phyloP scores from a whole-genome alignment of 2,888 invertebrate species.

The Phyllotreta striolata region DNA sequence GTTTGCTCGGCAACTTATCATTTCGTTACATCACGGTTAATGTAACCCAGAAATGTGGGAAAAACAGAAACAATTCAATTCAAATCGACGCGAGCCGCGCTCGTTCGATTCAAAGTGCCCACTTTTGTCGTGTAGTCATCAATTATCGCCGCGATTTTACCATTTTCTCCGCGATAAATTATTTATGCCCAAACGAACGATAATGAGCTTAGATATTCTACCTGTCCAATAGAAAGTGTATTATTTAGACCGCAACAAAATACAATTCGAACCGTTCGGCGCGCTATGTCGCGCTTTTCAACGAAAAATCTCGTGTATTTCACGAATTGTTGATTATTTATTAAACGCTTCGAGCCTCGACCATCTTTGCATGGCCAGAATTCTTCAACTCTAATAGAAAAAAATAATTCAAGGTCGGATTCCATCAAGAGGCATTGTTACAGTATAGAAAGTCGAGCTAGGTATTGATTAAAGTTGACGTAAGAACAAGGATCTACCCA shows the following conservation, averaged over 20 bases:
- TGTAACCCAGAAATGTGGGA: slow-evolving; percentile 18
- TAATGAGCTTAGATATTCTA: slow-evolving; percentile 23
- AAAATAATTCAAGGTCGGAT: slow-evolving; percentile 20
- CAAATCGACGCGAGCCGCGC: not conserved
- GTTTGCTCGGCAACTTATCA: not conserved
- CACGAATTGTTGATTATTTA: slow-evolving; percentile 6
- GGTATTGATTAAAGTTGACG: slow-evolving; percentile 8
- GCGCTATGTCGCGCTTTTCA: slow-evolving; percentile 6
- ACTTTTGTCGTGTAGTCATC: slow-evolving; percentile 7
- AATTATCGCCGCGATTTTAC: slow-evolving; percentile 23
- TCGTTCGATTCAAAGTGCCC: not conserved
- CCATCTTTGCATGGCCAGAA: not conserved
- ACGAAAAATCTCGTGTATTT: slow-evolving; percentile 14
- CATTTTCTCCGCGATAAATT: slow-evolving; percentile 23
- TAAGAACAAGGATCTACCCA: slow-evolving; percentile 7
- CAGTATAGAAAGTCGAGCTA: slow-evolving; percentile 27
- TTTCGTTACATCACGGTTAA: not conserved
- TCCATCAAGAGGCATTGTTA: slow-evolving; percentile 23
- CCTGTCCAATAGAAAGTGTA: slow-evolving; percentile 44
- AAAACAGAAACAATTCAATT: slow-evolving; percentile 15
- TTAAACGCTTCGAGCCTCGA: not conserved
- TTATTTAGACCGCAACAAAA: slow-evolving; percentile 45
- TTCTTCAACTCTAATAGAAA: slow-evolving; percentile 4
- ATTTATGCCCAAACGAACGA: slow-evolving; percentile 21
- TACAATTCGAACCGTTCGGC: slow-evolving; percentile 20